Percentiles rank a stretch among this genome's conserved stretches.
phyloP scores from a whole-genome alignment of 2,797 vertebrate species.

The Sebastes minor region DNA sequence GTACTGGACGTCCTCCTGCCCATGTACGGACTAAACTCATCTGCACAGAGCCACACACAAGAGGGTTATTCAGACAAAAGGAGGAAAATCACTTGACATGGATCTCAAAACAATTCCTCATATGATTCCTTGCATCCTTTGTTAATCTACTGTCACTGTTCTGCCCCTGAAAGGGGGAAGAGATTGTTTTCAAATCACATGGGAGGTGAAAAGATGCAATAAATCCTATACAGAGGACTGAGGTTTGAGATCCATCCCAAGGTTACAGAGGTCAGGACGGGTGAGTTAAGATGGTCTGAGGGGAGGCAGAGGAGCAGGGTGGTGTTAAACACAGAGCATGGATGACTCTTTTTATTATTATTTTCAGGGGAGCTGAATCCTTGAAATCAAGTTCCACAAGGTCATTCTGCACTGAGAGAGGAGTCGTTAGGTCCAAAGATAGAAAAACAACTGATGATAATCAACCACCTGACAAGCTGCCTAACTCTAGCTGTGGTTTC shows the following conservation, averaged over 20 bases:
- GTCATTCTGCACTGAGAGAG: conserved; percentile 5
- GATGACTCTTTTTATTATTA: conserved; percentile 16
- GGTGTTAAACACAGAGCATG: conserved; percentile 65
- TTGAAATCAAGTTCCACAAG: conserved; percentile 13
- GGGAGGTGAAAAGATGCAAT: conserved; percentile 39
- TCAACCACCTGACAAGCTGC: neutral
- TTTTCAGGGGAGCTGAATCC: neutral
- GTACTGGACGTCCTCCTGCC: conserved; percentile 82
- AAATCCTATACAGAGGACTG: conserved; percentile 30
- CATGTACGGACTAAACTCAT: conserved; percentile 87
- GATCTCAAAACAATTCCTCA: conserved; percentile 54
- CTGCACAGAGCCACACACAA: conserved; percentile 74
- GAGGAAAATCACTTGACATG: conserved; percentile 6
- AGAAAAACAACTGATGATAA: neutral
- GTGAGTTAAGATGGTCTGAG: conserved; percentile 41
- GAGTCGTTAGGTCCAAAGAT: neutral
- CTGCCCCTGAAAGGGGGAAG: neutral
- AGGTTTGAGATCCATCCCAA: conserved; percentile 58
- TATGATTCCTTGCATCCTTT: conserved; percentile 35
- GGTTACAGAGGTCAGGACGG: conserved; percentile 6
- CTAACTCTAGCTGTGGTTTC: conserved; percentile 1
- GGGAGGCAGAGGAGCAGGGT: conserved; percentile 44
- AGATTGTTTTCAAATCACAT: neutral
- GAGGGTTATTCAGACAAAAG: conserved; percentile 11
- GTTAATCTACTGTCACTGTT: neutral